A percentile compares a stretch with the other conserved stretches of the same genome.
Conservation (phyloP, 2,113 vertebrate genomes). For the Catharus minimus region DNA sequence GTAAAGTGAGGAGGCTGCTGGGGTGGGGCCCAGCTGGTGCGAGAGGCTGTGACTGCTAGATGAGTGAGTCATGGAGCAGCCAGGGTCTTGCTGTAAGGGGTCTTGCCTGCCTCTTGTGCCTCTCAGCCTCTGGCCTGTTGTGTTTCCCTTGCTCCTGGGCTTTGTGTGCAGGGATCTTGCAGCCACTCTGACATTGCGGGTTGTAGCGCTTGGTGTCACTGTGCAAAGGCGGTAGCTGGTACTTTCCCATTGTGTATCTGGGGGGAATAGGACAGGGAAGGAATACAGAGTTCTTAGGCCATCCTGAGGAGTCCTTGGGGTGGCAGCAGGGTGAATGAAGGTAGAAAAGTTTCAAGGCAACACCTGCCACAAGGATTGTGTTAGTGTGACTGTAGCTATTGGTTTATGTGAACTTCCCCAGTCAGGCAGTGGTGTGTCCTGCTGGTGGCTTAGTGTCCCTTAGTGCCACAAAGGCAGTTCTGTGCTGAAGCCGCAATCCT, state of each 20-base stretch:
- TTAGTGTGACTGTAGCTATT: neutral
- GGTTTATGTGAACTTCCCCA: neutral
- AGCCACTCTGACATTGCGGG: rapidly evolving
- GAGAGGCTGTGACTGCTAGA: neutral
- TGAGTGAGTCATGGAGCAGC: rapidly evolving
- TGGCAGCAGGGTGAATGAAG: neutral
- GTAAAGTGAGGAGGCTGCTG: neutral
- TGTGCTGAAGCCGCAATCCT: neutral
- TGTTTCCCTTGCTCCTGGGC: neutral
- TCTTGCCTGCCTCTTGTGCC: neutral
- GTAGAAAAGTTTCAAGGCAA: neutral
- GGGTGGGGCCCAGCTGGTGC: neutral
- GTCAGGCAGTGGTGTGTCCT: neutral
- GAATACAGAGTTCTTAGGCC: neutral
- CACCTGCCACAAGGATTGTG: neutral
- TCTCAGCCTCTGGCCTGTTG: neutral
- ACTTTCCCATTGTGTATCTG: neutral
- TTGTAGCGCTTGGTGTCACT: rapidly evolving
- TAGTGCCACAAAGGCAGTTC: rapidly evolving
- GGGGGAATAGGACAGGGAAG: neutral
- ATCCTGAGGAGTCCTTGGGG: neutral
- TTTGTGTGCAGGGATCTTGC: neutral
- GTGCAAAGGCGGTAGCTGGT: neutral
- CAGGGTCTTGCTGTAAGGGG: neutral
- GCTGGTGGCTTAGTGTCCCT: neutral